Conservation (phyloP, 2,797 vertebrate species). For the Phalanger gymnotis region DNA sequence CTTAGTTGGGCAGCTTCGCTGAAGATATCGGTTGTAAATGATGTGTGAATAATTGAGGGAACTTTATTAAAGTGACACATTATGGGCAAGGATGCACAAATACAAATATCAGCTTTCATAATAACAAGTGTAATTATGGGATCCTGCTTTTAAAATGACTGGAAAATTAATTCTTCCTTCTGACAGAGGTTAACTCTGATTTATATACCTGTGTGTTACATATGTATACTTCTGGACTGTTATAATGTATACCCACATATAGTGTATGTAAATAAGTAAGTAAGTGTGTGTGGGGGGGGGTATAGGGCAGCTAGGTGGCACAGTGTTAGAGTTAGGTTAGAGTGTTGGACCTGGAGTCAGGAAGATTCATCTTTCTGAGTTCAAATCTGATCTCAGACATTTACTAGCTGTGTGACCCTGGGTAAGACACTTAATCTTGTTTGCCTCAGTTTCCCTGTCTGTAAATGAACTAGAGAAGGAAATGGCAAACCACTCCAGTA, state of each 20-base stretch:
- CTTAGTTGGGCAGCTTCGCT: not conserved
- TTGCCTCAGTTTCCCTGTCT: not conserved
- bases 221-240: not conserved
- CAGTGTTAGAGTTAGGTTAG: no score
- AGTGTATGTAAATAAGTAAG: no score
- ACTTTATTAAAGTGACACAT: not conserved
- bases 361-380: not conserved
- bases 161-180: not conserved
- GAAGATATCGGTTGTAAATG: not conserved
- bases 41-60: not conserved
- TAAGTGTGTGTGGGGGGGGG: no score
- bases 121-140: not conserved
- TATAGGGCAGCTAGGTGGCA: not conserved
- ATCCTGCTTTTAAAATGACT: not conserved
- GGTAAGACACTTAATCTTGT: not conserved
- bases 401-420: not conserved
- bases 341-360: not conserved
- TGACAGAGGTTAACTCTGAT: not conserved
- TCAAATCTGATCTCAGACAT: not conserved
- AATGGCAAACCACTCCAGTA: not conserved
- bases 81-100: not conserved
- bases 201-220: not conserved
- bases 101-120: not conserved
- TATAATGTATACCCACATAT: not conserved
- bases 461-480: not conserved